phyloP scores from a whole-genome alignment of 2,797 vertebrate species.

The Periparus ater region DNA sequence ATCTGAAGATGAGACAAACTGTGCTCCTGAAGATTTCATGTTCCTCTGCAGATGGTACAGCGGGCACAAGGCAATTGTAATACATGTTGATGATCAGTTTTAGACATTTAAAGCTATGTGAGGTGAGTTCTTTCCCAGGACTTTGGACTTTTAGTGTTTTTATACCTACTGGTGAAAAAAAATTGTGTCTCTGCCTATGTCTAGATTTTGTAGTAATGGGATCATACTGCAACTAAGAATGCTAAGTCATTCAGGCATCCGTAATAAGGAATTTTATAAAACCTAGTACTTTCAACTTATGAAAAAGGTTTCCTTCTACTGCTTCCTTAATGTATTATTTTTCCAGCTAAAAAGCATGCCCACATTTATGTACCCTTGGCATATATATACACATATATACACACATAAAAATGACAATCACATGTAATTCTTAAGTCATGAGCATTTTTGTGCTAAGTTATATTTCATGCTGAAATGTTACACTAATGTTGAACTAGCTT shows the following conservation, averaged over 20 bases:
- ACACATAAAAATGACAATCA: neutral
- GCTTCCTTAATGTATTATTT: neutral
- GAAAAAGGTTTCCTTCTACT: neutral
- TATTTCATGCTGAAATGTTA: neutral
- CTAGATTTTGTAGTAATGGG: neutral
- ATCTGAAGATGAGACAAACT: neutral
- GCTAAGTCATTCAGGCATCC: neutral
- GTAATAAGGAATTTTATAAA: neutral
- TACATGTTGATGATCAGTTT: neutral
- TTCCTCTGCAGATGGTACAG: neutral
- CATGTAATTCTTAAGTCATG: neutral
- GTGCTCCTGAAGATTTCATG: neutral
- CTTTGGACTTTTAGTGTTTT: neutral
- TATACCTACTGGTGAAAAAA: neutral
- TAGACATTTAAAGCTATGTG: accelerated
- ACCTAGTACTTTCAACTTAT: neutral
- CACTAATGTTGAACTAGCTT: neutral
- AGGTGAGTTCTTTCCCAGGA: neutral
- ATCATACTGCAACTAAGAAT: neutral
- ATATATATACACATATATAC: neutral
- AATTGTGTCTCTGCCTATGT: neutral
- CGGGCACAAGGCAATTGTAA: neutral
- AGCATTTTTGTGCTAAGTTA: neutral
- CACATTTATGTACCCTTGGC: neutral
- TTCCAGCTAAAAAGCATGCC: neutral